Evolutionary conservation across 2,888 invertebrate genomes (phyloP).

Genomic region (Bellardia pandia): DNA sequence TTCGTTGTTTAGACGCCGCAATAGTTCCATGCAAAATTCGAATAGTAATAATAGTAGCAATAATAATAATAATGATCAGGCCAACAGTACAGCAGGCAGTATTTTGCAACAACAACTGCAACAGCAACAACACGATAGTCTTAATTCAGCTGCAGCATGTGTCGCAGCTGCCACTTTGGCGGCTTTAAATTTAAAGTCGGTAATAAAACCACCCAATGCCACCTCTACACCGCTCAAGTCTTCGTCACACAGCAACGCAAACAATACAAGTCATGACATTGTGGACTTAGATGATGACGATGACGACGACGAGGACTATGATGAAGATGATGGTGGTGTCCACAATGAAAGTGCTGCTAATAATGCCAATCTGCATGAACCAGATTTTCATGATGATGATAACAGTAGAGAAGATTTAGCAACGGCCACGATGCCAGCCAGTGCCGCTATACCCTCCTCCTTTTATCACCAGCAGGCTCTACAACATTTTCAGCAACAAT

Average conservation of each 20-base stretch:
- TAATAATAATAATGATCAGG: constrained; percentile 1
- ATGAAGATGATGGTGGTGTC: constrained; percentile 53
- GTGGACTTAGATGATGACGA: constrained; percentile 75
- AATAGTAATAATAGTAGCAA: constrained; percentile 49
- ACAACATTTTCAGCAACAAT: constrained; percentile 78
- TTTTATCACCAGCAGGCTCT: constrained; percentile 78
- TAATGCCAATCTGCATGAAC: constrained; percentile 18
- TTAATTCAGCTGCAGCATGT: constrained; percentile 57
- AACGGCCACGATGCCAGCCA: too few species aligned
- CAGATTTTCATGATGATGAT: constrained; percentile 12
- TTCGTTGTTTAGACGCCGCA: constrained; percentile 80
- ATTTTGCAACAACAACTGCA: constrained; percentile 70
- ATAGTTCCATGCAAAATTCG: constrained; percentile 51
- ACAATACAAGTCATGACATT: constrained; percentile 61
- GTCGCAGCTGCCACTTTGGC: constrained; percentile 67
- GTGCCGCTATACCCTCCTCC: constrained; percentile 17
- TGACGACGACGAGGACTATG: constrained; percentile 75
- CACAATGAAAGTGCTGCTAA: constrained; percentile 18
- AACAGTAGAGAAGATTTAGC: constrained; percentile 35
- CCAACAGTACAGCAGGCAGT: constrained; percentile 2
- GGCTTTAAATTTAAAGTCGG: constrained; percentile 68
- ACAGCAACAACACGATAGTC: constrained; percentile 69
- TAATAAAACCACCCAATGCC: constrained; percentile 31
- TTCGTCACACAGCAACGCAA: neutral
- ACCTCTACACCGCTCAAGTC: constrained; percentile 15